These are phyloP conservation scores for Apistogramma diplotaenia DNA, from an alignment of 2,113 vertebrate species.

Conservation along the genomic window DNA sequence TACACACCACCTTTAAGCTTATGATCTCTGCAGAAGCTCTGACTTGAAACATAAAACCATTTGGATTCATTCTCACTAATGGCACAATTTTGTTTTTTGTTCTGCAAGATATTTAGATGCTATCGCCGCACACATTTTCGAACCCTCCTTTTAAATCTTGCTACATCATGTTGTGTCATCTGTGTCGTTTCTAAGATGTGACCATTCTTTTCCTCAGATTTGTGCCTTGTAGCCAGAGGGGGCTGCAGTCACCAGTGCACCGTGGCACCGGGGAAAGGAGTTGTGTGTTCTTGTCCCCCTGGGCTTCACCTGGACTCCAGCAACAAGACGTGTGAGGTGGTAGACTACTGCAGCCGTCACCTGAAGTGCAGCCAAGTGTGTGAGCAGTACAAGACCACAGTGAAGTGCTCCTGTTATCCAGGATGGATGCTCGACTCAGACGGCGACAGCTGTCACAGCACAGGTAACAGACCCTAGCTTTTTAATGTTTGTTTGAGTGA, in stretches of 20 bases:
- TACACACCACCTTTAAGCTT: not conserved
- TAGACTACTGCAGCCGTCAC: conserved; percentile 92
- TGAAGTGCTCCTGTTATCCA: conserved; percentile 96
- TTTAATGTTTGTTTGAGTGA: conserved; percentile 13
- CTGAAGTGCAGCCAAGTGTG: conserved; percentile 94
- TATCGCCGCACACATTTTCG: not conserved
- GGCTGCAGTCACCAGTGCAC: conserved; percentile 96
- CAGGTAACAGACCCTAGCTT: conserved; percentile 72
- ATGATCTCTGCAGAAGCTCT: not conserved
- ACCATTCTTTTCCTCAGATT: conserved; percentile 73
- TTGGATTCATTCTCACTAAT: not conserved
- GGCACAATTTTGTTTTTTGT: not conserved
- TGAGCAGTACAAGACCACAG: conserved; percentile 91
- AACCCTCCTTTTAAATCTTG: no score
- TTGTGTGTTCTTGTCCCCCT: conserved; percentile 89
- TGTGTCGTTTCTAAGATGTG: not conserved
- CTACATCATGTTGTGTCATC: not conserved
- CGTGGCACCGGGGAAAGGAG: conserved; percentile 88
- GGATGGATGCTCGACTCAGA: conserved; percentile 90
- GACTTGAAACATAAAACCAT: not conserved
- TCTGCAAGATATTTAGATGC: not conserved
- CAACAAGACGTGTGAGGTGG: conserved; percentile 90
- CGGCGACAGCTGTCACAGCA: conserved; percentile 89
- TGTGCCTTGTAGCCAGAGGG: conserved; percentile 91
- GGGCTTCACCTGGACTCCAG: conserved; percentile 85